Conservation (phyloP, 2,888 invertebrate species). For the Eupithecia tripunctaria region DNA sequence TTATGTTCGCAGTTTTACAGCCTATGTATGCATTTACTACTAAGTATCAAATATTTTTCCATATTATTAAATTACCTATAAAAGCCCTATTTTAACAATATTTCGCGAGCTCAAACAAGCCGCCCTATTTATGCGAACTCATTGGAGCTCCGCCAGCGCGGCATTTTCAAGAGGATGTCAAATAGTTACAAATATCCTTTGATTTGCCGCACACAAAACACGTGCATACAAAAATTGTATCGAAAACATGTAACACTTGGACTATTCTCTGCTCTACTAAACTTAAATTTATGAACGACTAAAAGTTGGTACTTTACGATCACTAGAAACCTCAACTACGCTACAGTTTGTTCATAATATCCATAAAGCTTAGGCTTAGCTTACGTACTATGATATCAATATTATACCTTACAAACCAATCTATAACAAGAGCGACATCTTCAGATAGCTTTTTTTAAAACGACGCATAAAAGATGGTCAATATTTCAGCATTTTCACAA, state of each 20-base stretch:
- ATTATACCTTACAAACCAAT: background rate
- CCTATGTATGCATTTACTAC: background rate
- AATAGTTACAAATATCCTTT: slow-evolving; percentile 27
- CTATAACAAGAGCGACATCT: background rate
- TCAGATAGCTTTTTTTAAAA: background rate
- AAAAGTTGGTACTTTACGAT: background rate
- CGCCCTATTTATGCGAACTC: slow-evolving; percentile 53
- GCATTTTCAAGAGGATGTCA: slow-evolving; percentile 25
- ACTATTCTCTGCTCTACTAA: too few relatives aligned
- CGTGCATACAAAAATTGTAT: background rate
- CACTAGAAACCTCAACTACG: background rate
- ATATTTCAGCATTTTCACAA: background rate
- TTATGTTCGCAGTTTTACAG: background rate
- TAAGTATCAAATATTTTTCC: background rate
- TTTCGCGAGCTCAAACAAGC: slow-evolving; percentile 45
- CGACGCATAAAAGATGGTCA: background rate
- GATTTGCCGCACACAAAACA: slow-evolving; percentile 32
- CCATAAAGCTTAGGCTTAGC: too few relatives aligned
- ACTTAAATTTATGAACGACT: background rate
- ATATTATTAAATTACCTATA: background rate
- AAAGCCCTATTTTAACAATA: background rate
- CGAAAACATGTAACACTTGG: background rate
- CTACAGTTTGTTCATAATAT: background rate
- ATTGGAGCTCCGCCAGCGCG: slow-evolving; percentile 40
- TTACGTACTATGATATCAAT: too few relatives aligned